Conservation (phyloP, 2,113 vertebrate species). For the Benitochromis conjunctus region DNA sequence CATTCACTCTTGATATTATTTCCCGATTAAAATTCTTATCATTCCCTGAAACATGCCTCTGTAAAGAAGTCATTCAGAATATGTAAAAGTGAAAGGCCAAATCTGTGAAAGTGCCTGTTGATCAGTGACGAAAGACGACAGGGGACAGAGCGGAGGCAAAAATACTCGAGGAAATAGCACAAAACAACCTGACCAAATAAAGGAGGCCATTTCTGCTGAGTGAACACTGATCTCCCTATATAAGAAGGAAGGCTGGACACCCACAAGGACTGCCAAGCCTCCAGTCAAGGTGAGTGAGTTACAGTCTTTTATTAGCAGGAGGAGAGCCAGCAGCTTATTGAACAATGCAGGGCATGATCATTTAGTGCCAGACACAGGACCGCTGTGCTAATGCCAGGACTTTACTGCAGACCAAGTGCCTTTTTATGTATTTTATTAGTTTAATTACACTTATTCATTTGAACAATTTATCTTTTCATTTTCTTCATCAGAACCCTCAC, state of each 20-base stretch:
- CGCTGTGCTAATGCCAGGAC: background rate
- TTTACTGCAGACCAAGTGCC: background rate
- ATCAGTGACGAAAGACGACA: background rate
- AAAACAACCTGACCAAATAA: slow-evolving; percentile 68
- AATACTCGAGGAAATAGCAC: slow-evolving; percentile 39
- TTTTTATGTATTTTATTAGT: background rate
- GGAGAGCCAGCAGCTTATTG: slow-evolving; percentile 48
- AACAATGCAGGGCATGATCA: slow-evolving; percentile 58
- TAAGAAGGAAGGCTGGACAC: slow-evolving; percentile 49
- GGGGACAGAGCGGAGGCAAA: slow-evolving; percentile 6
- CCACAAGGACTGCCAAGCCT: slow-evolving; percentile 48
- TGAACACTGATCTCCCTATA: slow-evolving; percentile 60
- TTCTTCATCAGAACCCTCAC: slow-evolving; percentile 17
- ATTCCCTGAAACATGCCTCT: background rate
- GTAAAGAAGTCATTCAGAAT: background rate
- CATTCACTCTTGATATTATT: background rate
- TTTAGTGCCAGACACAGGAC: slow-evolving; percentile 22
- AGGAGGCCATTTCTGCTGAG: slow-evolving; percentile 39
- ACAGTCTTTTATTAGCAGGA: slow-evolving; percentile 58
- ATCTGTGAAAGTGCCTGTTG: background rate
- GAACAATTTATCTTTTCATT: background rate
- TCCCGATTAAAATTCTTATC: background rate
- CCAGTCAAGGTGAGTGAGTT: slow-evolving; percentile 67
- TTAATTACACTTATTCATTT: background rate
- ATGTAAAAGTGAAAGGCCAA: background rate